Conservation (phyloP, 2,888 invertebrate genomes). For the Morpho helenor region DNA sequence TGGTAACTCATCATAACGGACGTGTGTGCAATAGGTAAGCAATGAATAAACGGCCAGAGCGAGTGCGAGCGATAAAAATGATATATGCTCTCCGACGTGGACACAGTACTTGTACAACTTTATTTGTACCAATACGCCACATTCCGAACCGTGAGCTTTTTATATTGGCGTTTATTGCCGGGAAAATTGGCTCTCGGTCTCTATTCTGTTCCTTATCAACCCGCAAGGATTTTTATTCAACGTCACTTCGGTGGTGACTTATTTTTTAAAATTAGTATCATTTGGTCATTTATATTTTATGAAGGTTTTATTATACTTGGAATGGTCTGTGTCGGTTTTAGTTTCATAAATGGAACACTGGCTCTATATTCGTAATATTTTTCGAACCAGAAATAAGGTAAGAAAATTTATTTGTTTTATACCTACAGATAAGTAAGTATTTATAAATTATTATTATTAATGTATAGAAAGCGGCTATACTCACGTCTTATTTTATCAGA, state of each 20-base stretch:
- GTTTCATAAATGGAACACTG: neutral
- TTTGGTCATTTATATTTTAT: constrained; percentile 8
- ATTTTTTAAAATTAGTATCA: constrained; percentile 23
- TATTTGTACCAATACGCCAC: constrained; percentile 61
- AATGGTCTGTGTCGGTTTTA: neutral
- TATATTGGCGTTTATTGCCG: constrained; percentile 34
- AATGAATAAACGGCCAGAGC: constrained; percentile 72
- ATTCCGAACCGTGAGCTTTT: constrained; percentile 33
- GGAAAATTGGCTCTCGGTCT: constrained; percentile 31
- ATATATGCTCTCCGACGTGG: constrained; percentile 68
- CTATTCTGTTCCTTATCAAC: constrained; percentile 30
- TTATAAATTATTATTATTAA: too few species aligned
- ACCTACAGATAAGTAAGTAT: too few species aligned
- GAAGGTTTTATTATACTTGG: neutral
- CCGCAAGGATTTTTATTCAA: constrained; percentile 24
- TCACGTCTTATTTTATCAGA: too few species aligned
- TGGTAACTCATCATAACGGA: constrained; percentile 47
- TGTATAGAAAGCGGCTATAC: too few species aligned
- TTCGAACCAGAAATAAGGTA: neutral
- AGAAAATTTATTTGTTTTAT: too few species aligned
- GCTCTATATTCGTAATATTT: neutral
- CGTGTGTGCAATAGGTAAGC: constrained; percentile 74
- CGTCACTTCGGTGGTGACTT: constrained; percentile 25
- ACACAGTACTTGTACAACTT: constrained; percentile 58
- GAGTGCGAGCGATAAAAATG: constrained; percentile 77